These are phyloP conservation scores for Numida meleagris DNA, from an alignment of 2,113 vertebrate genomes.

Conservation along the genomic window DNA sequence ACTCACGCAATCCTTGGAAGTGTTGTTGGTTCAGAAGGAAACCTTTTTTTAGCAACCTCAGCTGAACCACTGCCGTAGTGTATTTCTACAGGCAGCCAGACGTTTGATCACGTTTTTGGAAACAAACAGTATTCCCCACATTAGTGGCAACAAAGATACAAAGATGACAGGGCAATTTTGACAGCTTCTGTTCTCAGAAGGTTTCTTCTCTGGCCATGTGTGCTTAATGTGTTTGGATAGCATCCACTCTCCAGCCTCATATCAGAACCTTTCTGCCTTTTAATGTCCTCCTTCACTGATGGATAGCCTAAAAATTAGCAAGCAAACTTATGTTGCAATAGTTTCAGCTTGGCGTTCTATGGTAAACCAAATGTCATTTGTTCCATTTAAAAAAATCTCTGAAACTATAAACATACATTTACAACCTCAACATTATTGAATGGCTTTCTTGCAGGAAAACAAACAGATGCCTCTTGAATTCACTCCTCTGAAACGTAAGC, in stretches of 20 bases:
- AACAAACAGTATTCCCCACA: neutral
- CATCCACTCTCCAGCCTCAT: slow-evolving; percentile 2
- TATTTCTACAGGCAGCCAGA: neutral
- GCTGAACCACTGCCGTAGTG: fast-evolving
- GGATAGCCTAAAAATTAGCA: slow-evolving; percentile 49
- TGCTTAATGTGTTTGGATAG: slow-evolving; percentile 9
- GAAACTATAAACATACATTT: slow-evolving; percentile 53
- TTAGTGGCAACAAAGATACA: neutral
- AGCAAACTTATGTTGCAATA: slow-evolving; percentile 57
- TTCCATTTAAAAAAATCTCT: slow-evolving; percentile 42
- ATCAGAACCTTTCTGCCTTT: slow-evolving; percentile 43
- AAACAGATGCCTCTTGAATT: slow-evolving; percentile 52
- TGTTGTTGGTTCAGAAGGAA: neutral
- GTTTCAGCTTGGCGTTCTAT: slow-evolving; percentile 54
- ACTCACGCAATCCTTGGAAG: neutral
- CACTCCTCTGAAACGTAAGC: slow-evolving; percentile 5
- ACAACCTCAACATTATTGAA: neutral
- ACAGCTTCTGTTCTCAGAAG: neutral
- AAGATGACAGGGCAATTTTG: neutral
- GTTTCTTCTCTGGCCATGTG: neutral
- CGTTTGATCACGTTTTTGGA: neutral
- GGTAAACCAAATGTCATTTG: slow-evolving; percentile 52
- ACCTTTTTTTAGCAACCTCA: neutral
- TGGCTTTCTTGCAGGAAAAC: slow-evolving; percentile 52
- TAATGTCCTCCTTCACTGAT: slow-evolving; percentile 16